phyloP scores from a whole-genome alignment of 2,797 vertebrate genomes.

The Danionella dracula region DNA sequence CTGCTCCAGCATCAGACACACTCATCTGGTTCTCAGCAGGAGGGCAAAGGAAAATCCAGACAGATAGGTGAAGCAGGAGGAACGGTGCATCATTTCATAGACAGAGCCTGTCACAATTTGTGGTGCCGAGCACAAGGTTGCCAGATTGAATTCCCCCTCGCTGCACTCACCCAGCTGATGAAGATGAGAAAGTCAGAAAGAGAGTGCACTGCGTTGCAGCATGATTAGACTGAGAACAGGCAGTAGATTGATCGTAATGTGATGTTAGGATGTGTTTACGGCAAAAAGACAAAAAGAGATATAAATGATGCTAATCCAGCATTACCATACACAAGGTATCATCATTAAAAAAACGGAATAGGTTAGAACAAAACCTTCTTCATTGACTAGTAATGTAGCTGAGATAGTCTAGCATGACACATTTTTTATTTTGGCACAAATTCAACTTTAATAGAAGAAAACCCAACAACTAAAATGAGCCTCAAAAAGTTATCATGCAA shows the following conservation, averaged over 20 bases:
- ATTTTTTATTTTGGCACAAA: too few relatives aligned
- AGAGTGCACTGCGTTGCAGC: neutral
- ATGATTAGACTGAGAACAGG: neutral
- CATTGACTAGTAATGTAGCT: too few relatives aligned
- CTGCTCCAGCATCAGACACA: conserved; percentile 14
- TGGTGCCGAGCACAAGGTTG: neutral
- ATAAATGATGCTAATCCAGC: too few relatives aligned
- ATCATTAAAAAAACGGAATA: too few relatives aligned
- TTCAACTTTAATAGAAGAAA: too few relatives aligned
- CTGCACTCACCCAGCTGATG: neutral
- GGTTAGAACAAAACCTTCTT: too few relatives aligned
- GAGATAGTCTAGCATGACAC: too few relatives aligned
- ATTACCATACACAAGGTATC: too few relatives aligned
- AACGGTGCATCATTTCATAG: neutral
- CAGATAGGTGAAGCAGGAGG: neutral
- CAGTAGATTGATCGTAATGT: neutral
- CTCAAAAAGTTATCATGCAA: too few relatives aligned
- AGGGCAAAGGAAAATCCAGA: neutral
- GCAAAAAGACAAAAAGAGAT: too few relatives aligned
- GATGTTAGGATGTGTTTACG: neutral
- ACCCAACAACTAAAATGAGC: too few relatives aligned
- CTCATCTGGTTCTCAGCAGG: neutral
- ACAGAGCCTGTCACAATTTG: neutral
- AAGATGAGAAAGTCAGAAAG: neutral
- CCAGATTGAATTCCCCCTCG: neutral